phyloP scores from a whole-genome alignment of 2,797 vertebrate genomes.

The Pteropus rufus region DNA sequence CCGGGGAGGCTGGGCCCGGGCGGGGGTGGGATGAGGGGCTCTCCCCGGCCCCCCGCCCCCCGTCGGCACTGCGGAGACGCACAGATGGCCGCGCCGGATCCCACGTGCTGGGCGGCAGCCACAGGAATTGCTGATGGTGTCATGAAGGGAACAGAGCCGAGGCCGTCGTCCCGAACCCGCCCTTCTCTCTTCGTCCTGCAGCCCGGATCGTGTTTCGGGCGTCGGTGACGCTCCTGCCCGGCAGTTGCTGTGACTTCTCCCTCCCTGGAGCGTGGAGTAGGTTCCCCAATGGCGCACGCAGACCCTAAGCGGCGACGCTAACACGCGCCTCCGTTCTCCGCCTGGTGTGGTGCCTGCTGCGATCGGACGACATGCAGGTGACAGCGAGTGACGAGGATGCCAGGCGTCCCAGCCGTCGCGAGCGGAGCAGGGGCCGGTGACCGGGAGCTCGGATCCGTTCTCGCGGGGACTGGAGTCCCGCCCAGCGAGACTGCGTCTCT shows the following conservation, averaged over 20 bases:
- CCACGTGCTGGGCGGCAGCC: fast-evolving
- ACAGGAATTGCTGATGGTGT: too few species aligned
- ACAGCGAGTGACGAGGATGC: neutral
- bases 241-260: neutral
- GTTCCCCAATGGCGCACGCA: too few species aligned
- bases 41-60: neutral
- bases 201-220: neutral
- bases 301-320: neutral
- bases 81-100: neutral
- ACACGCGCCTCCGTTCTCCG: neutral
- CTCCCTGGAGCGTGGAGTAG: too few species aligned
- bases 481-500: neutral
- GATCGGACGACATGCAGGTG: neutral
- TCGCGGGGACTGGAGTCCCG: neutral
- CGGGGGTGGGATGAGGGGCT: neutral
- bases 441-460: fast-evolving
- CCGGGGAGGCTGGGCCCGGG: neutral
- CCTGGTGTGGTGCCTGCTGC: neutral
- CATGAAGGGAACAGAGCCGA: neutral
- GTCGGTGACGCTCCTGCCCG: neutral
- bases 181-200: neutral
- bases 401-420: fast-evolving
- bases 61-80: neutral
- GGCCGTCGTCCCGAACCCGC: too few species aligned
- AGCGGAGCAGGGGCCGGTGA: neutral